Evolutionary conservation across 2,113 vertebrate species (phyloP).

Genomic region (Poeciliopsis prolifica): DNA sequence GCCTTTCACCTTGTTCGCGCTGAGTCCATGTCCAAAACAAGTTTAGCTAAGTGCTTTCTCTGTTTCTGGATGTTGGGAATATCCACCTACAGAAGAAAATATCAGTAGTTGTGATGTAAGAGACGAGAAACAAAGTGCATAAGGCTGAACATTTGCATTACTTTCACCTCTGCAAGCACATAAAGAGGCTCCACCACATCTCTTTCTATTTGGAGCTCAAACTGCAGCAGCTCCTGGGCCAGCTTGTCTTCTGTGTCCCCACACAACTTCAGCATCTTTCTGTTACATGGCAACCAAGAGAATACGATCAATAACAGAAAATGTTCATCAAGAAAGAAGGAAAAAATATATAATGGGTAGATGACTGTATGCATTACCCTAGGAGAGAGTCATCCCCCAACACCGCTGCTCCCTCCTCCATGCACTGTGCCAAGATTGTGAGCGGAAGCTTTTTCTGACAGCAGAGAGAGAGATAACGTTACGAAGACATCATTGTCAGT

Average conservation of each 20-base stretch:
- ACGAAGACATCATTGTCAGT: not conserved
- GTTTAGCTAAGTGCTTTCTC: constrained; percentile 97
- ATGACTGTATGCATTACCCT: constrained; percentile 80
- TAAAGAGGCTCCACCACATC: constrained; percentile 96
- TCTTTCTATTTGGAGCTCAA: constrained; percentile 93
- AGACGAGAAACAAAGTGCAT: not conserved
- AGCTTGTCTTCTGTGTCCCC: constrained; percentile 94
- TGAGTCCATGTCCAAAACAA: constrained; percentile 99
- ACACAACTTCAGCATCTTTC: constrained; percentile 95
- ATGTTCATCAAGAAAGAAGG: constrained; percentile 27
- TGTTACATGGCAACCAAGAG: constrained; percentile 61
- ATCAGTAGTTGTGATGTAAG: constrained; percentile 6
- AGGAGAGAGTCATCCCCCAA: constrained; percentile 95
- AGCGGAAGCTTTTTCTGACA: constrained; percentile 95
- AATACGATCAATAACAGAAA: constrained; percentile 17
- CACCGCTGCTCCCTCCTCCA: constrained; percentile 92
- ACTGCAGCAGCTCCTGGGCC: constrained; percentile 95
- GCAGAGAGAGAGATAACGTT: constrained; percentile 31
- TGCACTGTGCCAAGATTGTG: constrained; percentile 91
- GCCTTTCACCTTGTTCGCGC: constrained; percentile 87
- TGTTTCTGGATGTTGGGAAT: constrained; percentile 99
- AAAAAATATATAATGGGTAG: constrained; percentile 45
- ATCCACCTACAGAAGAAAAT: constrained; percentile 83
- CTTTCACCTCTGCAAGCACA: constrained; percentile 89
- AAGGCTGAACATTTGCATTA: not conserved